Evolutionary conservation across 1,140 invertebrate species (phyloP).

Genomic region (Pseudomyrmex pallidus): DNA sequence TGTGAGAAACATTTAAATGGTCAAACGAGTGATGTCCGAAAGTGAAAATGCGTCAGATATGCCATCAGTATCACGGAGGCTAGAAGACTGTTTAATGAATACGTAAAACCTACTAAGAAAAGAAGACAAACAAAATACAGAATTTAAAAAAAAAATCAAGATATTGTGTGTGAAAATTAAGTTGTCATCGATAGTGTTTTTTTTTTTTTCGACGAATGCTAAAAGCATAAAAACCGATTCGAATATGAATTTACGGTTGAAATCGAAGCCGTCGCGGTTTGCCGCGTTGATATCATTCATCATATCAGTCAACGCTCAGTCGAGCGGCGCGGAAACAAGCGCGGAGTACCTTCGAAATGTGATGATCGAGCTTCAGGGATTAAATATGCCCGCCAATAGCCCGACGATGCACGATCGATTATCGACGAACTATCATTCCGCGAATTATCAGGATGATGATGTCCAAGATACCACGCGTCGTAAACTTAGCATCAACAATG

Average conservation of each 20-base stretch:
- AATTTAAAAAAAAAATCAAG: neutral
- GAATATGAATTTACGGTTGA: conserved; percentile 22
- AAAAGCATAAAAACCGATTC: neutral
- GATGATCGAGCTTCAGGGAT: conserved; percentile 74
- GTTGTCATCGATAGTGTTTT: neutral
- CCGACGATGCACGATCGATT: conserved; percentile 19
- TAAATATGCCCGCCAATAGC: conserved; percentile 64
- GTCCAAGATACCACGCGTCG: conserved; percentile 17
- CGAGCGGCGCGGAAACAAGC: conserved; percentile 68
- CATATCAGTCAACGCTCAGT: conserved; percentile 7
- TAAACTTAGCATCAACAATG: conserved; percentile 36
- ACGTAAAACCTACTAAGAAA: neutral
- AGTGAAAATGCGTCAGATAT: conserved; percentile 18
- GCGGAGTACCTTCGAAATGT: conserved; percentile 76
- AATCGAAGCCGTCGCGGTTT: conserved; percentile 38
- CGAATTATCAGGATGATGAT: neutral
- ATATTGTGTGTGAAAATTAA: neutral
- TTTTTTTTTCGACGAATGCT: neutral
- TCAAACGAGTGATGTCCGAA: neutral
- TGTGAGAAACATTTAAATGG: neutral
- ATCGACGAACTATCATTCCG: conserved; percentile 24
- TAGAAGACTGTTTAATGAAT: conserved; percentile 10
- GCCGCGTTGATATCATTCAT: conserved; percentile 44
- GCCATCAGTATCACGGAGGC: neutral
- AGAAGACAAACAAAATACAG: neutral